Evolutionary conservation across 2,797 vertebrate species (phyloP), one percentile per base, ranked within the genome.

Genomic region (Tokudaia tokunoshimensis): DNA sequence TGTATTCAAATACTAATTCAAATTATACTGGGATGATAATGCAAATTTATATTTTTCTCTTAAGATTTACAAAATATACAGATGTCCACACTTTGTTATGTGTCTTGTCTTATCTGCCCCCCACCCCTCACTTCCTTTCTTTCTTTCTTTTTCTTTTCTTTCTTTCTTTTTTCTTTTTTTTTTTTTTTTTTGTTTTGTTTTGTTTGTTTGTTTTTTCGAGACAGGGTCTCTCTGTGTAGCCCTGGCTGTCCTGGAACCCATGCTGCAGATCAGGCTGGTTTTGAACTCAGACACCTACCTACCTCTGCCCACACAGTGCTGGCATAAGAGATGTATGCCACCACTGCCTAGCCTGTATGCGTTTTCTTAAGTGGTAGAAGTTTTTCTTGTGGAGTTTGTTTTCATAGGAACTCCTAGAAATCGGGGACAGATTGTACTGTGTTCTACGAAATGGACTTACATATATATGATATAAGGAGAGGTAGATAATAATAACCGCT

Each of bases 1-100:
- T 93, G 59, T 34, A 87, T 88, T 95, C 11, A 96, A 91, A 81
- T 76, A 94, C 3, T 86, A 95, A 86, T 76, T 94, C 87, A 94
- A 92, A 31, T 89, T 96, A 83, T 61, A 50, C 57, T 85, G 59
- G 19, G 37, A 81, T 91, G 67, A 92, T 31, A 90, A 87, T 65
- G 20, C 76, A 87, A 92, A 97, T 92, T 84, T 59, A 70, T 20
- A 57, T 85, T 59, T 65, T 78, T 96, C 74, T 97, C 92, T 96
- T 94, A 93, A 83, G 65, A 95, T 74, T 82, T 85, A 79, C 86
- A 96, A 96, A 78, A 89, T 34, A 59, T 50, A 95, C 91, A 94
- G 26, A n/a, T 92, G 50, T 96, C 57, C 65, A 44, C 11, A 70
- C 79, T 95, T 94, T 91, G 50, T 59, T 84, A 26, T 19, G 11